Evolutionary conservation across 2,797 vertebrate genomes (phyloP), one percentile per base, ranked within the genome.

Genomic region (Propithecus deckenii): DNA sequence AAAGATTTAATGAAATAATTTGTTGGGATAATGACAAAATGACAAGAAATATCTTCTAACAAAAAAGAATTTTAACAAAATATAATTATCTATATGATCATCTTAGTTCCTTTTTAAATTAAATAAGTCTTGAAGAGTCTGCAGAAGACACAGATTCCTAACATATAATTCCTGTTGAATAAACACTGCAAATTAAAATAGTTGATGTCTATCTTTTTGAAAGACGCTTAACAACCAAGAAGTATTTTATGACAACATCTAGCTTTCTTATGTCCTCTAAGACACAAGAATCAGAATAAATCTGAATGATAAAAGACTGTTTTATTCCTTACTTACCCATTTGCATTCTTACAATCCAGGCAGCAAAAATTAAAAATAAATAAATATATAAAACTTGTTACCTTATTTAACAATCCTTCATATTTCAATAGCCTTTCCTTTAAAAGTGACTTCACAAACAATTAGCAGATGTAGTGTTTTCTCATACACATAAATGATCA

Each of bases 291-390:
- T 89, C 13, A 48, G 35, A 97, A 86, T 69, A 91, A 92, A 89
- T 59, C 48, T 86, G 61, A 65, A 50, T 57, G 2, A 63, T 63
- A 50, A 89, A 93, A 94, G 69, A 63, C 0, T 50, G 6, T 65
- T 94, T 94, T 91, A 91, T 87, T 95, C 41, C 63, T 97, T 90
- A 98, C 98, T 98, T 97, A 98, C 96, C 97, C 97, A 95, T 97
- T 75, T 95, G 80, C 28, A 96, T 88, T 92, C 94, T 95, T 98
- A 96, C 91, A 74, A 95, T 97, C 98, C 98, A 97, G 76, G 97
- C 94, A 98, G 98, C 98, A 97, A 97, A 97, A 97, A 96, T 95
- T 61, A 97, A 97, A 98, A 98, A 97, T 48, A 97, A 91, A 75
- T 81, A 92, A 59, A 61, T 89, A 95, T 41, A 83, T 95, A 95